phyloP scores from a whole-genome alignment of 2,888 invertebrate species.

The Lottia scabra region DNA sequence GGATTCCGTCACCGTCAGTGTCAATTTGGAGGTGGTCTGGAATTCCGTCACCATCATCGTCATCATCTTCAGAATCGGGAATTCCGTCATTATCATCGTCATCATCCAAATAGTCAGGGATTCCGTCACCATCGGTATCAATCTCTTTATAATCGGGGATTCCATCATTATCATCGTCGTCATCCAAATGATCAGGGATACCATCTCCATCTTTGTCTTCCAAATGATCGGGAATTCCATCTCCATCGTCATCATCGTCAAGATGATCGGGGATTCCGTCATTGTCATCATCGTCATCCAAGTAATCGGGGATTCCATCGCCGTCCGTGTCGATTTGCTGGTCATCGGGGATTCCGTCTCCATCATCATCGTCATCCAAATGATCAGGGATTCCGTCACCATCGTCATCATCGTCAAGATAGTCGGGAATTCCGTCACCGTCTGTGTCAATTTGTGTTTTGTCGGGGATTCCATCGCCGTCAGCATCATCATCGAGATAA shows the following conservation, averaged over 20 bases:
- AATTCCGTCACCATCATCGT: conserved; percentile 58
- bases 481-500: conserved; percentile 48
- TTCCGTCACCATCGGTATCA: conserved; percentile 57
- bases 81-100: conserved; percentile 57
- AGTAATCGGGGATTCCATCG: conserved; percentile 51
- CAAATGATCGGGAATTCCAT: conserved; percentile 53
- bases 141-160: conserved; percentile 48
- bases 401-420: conserved; percentile 52
- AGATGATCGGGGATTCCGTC: conserved; percentile 56
- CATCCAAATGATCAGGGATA: conserved; percentile 48
- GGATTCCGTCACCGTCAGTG: conserved; percentile 57
- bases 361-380: conserved; percentile 47
- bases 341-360: conserved; percentile 55
- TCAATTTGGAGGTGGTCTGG: conserved; percentile 54
- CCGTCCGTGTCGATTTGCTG: conserved; percentile 51
- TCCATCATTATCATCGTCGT: conserved; percentile 56
- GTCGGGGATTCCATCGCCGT: conserved; percentile 45
- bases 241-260: conserved; percentile 55
- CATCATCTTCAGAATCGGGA: conserved; percentile 46
- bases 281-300: conserved; percentile 39
- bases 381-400: conserved; percentile 52
- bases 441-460: conserved; percentile 41
- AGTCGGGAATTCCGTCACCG: conserved; percentile 61
- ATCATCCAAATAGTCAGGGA: conserved; percentile 53
- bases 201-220: conserved; percentile 55